Evolutionary conservation across 2,113 vertebrate genomes (phyloP).

Genomic region (Saguinus midas): DNA sequence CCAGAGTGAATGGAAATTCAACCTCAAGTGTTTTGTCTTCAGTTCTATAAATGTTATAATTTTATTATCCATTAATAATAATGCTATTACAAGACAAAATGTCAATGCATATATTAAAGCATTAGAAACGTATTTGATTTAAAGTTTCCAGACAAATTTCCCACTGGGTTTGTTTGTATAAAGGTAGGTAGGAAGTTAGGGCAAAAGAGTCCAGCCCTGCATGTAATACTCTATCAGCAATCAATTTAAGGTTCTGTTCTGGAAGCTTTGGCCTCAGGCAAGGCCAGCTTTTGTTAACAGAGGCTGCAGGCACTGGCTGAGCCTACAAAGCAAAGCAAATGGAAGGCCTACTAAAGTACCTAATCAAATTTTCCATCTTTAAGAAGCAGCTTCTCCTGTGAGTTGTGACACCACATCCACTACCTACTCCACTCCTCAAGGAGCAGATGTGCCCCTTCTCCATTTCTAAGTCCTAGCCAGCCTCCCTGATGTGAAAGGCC

Average conservation of each 20-base stretch:
- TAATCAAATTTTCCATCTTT: conserved; percentile 54
- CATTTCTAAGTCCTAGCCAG: neutral
- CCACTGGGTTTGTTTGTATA: conserved; percentile 42
- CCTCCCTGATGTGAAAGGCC: neutral
- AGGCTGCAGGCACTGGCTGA: conserved; percentile 56
- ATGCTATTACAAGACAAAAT: conserved; percentile 6
- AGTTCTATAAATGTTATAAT: conserved; percentile 30
- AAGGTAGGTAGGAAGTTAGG: neutral
- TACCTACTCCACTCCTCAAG: neutral
- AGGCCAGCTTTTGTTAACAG: conserved; percentile 65
- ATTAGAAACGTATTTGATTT: neutral
- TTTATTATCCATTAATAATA: conserved; percentile 40
- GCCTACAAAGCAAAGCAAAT: conserved; percentile 47
- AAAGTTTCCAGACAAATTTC: neutral
- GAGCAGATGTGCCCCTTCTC: conserved; percentile 39
- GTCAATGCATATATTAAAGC: neutral
- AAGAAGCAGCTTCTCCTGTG: conserved; percentile 45
- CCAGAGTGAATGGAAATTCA: conserved; percentile 21
- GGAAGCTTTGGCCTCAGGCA: conserved; percentile 64
- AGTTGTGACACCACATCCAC: neutral
- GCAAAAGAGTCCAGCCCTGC: conserved; percentile 19
- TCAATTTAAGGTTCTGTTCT: conserved; percentile 53
- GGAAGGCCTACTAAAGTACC: conserved; percentile 44
- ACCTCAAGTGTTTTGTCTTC: conserved; percentile 21
- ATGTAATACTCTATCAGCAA: conserved; percentile 46